A percentile compares a stretch with the other conserved stretches of the same genome.
phyloP scores from a whole-genome alignment of 2,113 vertebrate species.

The Galemys pyrenaicus region DNA sequence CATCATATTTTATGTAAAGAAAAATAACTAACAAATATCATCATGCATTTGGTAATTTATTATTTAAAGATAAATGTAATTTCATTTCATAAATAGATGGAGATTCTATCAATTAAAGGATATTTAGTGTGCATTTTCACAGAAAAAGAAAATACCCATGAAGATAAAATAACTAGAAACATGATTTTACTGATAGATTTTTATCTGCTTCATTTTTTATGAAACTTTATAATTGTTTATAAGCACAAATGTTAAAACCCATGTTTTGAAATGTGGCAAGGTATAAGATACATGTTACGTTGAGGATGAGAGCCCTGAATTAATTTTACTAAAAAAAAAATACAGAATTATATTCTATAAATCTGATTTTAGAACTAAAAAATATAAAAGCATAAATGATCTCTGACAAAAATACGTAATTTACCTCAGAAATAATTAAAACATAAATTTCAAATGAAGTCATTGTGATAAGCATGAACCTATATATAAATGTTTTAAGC shows the following conservation, averaged over 20 bases:
- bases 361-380: background rate
- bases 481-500: background rate
- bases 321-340: slow-evolving; percentile 15
- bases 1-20: slow-evolving; percentile 80
- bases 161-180: background rate
- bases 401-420: slow-evolving; percentile 48
- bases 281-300: slow-evolving; percentile 8
- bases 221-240: slow-evolving; percentile 56
- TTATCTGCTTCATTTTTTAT: background rate
- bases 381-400: slow-evolving; percentile 18
- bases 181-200: background rate
- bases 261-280: slow-evolving; percentile 37
- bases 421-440: slow-evolving; percentile 34
- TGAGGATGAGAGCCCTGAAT: background rate
- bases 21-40: slow-evolving; percentile 85
- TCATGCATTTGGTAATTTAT: slow-evolving; percentile 80
- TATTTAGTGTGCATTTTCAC: background rate
- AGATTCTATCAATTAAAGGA: slow-evolving; percentile 68
- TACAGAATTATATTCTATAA: background rate
- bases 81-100: slow-evolving; percentile 74
- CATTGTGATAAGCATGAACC: background rate
- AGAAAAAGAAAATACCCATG: background rate
- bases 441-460: background rate
- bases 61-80: slow-evolving; percentile 84
- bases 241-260: slow-evolving; percentile 68